These are phyloP conservation scores for Spilosoma lubricipeda DNA, from an alignment of 2,888 invertebrate species.

Conservation along the genomic window DNA sequence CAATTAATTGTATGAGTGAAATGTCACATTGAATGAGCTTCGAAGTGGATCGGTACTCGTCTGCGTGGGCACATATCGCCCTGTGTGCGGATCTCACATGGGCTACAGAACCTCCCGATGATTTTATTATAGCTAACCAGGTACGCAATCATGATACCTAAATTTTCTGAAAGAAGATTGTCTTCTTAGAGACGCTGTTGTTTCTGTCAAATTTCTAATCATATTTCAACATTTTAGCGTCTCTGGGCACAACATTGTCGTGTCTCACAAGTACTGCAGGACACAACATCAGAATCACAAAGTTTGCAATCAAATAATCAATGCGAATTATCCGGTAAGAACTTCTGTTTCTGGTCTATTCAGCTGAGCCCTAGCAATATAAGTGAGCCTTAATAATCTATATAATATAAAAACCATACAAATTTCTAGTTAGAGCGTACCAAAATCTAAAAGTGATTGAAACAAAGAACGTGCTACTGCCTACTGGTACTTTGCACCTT, in stretches of 20 bases:
- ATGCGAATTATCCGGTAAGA: conserved; percentile 72
- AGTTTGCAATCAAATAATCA: conserved; percentile 66
- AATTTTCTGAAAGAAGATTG: not conserved
- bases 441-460: not conserved
- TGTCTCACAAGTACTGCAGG: conserved; percentile 78
- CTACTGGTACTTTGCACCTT: not conserved
- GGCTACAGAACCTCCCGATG: conserved; percentile 82
- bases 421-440: not conserved
- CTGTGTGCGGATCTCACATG: conserved; percentile 85
- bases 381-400: not conserved
- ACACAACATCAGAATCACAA: conserved; percentile 69
- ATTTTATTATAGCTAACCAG: conserved; percentile 83
- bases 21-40: conserved; percentile 86
- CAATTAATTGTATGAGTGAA: conserved; percentile 79
- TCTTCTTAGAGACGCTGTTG: not conserved
- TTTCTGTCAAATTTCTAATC: conserved; percentile 9
- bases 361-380: not conserved
- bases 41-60: conserved; percentile 82
- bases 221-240: conserved; percentile 65
- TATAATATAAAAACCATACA: not conserved
- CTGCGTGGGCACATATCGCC: conserved; percentile 84
- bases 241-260: conserved; percentile 82
- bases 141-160: conserved; percentile 51
- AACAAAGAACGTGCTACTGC: not conserved
- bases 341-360: not conserved